Base-by-base conservation (phyloP, 2,113 vertebrate genomes). In the Scytalopus superciliaris region DNA sequence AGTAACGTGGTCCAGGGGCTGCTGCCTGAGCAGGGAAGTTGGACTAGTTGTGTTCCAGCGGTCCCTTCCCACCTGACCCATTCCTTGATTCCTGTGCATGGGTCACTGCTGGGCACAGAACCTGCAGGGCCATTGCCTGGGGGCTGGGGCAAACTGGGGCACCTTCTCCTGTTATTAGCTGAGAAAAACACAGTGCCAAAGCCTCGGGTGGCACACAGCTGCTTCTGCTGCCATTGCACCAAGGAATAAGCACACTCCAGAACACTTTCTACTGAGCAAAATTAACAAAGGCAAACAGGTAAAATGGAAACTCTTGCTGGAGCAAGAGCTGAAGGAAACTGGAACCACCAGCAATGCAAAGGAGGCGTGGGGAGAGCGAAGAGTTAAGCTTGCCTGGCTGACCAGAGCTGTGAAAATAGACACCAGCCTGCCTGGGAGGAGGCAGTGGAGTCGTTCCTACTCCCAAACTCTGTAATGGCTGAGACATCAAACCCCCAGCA, bases 71-170 rank as follows among this genome's bases (percentile, higher is more conserved):
- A 3, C 6, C 11, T 10, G 56, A 55, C 16, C 40, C 42, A 33
- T 42, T 28, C 72, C 56, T 37, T 63, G 49, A 12, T 8, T 57
- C 19, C 9, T 9, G 11, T 4, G 50, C 28, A 24, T 11, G 47
- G 12, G 28, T 28, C 21, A 5, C 10, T 31, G 63, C 0, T 2
- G 74, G 47, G 33, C 66, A 57, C 24, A 17, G 59, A 57, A 22
- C 37, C 44, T 37, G 50, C 21, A 2, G 0, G 30, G 18, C 1
- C 3, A 12, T 0, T 5, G 47, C 57, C 52, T 40, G 42, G 0
- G 0, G 5, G 11, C 40, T 15, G 39, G 7, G 40, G 14, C 44
- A 31, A 40, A 12, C 74, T 30, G 52, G 37, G 31, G 24, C 73
- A 62, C 27, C 37, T 62, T 22, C 84, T 80, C 7, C 0, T 6